Evolutionary conservation across 2,888 invertebrate genomes (phyloP).

Genomic region (Calephelis perditalis): DNA sequence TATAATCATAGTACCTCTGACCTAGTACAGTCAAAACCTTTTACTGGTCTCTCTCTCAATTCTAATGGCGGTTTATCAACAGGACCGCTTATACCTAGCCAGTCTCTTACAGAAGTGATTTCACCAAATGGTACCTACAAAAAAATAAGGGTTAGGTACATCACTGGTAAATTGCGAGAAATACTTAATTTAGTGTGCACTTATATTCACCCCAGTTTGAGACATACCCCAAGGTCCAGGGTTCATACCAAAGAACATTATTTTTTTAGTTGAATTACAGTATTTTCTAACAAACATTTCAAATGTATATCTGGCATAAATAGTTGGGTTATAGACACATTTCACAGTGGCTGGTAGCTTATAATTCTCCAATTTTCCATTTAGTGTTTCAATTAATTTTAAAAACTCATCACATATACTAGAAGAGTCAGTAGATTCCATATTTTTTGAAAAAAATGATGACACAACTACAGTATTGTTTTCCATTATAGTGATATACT

Average conservation of each 20-base stretch:
- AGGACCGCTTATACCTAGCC: slow-evolving; percentile 84
- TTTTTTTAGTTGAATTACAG: slow-evolving; percentile 81
- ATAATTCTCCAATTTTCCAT: slow-evolving; percentile 60
- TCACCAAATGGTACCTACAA: slow-evolving; percentile 94
- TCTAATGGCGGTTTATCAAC: slow-evolving; percentile 83
- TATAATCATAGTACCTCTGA: slow-evolving; percentile 45
- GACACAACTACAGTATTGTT: slow-evolving; percentile 43
- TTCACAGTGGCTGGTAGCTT: slow-evolving; percentile 76
- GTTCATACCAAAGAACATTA: slow-evolving; percentile 95
- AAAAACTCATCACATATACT: slow-evolving; percentile 48
- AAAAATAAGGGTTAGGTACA: slow-evolving; percentile 18
- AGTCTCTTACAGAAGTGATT: slow-evolving; percentile 84
- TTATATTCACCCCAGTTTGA: slow-evolving; percentile 89
- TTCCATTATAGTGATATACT: slow-evolving; percentile 33
- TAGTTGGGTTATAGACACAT: slow-evolving; percentile 90
- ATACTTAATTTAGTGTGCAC: not conserved
- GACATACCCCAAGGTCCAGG: slow-evolving; percentile 98
- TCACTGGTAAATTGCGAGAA: not conserved
- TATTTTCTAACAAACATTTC: slow-evolving; percentile 85
- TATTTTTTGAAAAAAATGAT: slow-evolving; percentile 42
- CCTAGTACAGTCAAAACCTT: slow-evolving; percentile 81
- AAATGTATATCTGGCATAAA: slow-evolving; percentile 90
- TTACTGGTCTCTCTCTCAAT: slow-evolving; percentile 83
- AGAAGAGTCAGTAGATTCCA: slow-evolving; percentile 19
- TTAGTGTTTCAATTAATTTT: slow-evolving; percentile 55